Evolutionary conservation across 2,888 invertebrate species (phyloP).

Genomic region (Andricus curvator): DNA sequence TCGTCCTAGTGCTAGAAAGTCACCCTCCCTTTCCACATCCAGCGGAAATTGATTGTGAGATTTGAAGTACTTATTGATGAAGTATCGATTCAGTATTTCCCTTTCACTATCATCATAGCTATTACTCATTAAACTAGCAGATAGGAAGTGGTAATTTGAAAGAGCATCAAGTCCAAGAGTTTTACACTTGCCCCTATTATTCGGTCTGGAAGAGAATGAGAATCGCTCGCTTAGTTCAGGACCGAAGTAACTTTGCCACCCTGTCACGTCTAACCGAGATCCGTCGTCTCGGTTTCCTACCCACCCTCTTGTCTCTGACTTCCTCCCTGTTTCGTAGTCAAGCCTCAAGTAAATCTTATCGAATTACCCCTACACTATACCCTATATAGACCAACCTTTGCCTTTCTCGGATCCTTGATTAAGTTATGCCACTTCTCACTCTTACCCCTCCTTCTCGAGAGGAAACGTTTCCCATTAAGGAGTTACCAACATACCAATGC

Average conservation of each 20-base stretch:
- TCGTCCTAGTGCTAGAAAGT: slow-evolving; percentile 51
- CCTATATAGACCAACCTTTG: slow-evolving; percentile 55
- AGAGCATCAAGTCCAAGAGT: not conserved
- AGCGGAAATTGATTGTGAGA: slow-evolving; percentile 43
- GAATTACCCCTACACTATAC: slow-evolving; percentile 64
- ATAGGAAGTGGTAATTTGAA: slow-evolving; percentile 1
- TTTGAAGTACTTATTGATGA: slow-evolving; percentile 31
- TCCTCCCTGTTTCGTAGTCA: slow-evolving; percentile 56
- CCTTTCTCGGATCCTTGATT: slow-evolving; percentile 70
- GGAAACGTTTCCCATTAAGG: slow-evolving; percentile 73
- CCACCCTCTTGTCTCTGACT: slow-evolving; percentile 47
- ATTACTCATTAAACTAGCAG: not conserved
- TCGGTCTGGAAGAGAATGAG: slow-evolving; percentile 1
- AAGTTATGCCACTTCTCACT: slow-evolving; percentile 66
- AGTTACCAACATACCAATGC: slow-evolving; percentile 36
- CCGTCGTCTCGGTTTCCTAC: slow-evolving; percentile 58
- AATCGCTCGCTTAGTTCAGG: slow-evolving; percentile 11
- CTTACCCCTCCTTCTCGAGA: slow-evolving; percentile 61
- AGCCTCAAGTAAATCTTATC: slow-evolving; percentile 72
- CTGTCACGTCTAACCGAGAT: slow-evolving; percentile 60
- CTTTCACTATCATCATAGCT: no score
- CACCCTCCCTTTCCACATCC: slow-evolving; percentile 54
- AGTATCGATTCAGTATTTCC: not conserved
- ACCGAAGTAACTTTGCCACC: slow-evolving; percentile 55
- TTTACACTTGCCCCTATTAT: not conserved